These are phyloP conservation scores for Paramuricea clavata DNA, from an alignment of 92 coral and sea anemone species.

Conservation along the genomic window DNA sequence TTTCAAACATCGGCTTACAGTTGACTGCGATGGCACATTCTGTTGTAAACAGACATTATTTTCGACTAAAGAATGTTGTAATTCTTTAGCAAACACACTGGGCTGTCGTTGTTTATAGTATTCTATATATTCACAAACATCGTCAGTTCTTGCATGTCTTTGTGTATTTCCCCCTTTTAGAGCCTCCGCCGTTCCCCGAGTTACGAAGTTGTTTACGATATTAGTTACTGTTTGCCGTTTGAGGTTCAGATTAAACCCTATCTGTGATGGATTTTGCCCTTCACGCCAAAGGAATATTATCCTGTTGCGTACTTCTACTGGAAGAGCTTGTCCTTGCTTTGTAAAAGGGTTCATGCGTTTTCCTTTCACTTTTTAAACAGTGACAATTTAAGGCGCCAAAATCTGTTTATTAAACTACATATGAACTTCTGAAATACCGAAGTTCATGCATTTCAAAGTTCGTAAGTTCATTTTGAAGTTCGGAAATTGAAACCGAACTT, in stretches of 20 bases:
- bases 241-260: not conserved
- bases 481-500: not conserved
- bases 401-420: too few relatives aligned
- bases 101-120: slow-evolving; percentile 18
- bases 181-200: not conserved
- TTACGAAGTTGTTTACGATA: not conserved
- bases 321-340: slow-evolving; percentile 32
- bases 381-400: not conserved
- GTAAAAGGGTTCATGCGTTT: not conserved
- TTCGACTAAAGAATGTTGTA: not conserved
- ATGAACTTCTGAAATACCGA: not conserved
- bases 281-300: slow-evolving; percentile 12
- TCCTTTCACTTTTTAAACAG: not conserved
- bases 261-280: slow-evolving; percentile 8
- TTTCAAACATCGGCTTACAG: not conserved
- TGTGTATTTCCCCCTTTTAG: not conserved
- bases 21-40: not conserved
- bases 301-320: not conserved
- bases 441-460: not conserved
- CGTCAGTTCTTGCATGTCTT: slow-evolving; percentile 7
- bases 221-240: slow-evolving; percentile 17
- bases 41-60: not conserved
- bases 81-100: not conserved
- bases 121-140: slow-evolving; percentile 6
- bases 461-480: not conserved